Percentiles rank a stretch among this genome's conserved stretches.
These are phyloP conservation scores for Gulo gulo DNA, from an alignment of 2,113 vertebrate species.

Conservation along the genomic window DNA sequence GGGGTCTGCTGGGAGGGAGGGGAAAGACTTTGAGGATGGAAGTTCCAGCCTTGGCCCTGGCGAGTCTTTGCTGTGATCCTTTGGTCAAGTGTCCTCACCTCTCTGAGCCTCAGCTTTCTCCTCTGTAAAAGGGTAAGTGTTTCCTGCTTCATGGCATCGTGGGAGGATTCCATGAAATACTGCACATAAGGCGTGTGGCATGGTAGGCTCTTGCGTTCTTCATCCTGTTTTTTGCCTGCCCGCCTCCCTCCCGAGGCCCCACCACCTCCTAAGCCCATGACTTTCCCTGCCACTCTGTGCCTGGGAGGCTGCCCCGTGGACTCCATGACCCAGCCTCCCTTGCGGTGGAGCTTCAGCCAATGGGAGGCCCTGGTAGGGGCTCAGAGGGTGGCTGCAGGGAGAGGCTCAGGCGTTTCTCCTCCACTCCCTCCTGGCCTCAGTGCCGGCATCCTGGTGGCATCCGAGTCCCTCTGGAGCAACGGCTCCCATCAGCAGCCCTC, in stretches of 20 bases:
- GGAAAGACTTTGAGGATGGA: not conserved
- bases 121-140: not conserved
- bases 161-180: not conserved
- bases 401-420: no score
- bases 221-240: not conserved
- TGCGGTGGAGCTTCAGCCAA: not conserved
- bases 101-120: not conserved
- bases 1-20: not conserved
- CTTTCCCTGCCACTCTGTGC: not conserved
- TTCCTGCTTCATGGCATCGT: not conserved
- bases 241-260: not conserved
- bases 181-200: rapidly evolving
- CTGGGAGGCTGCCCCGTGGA: not conserved
- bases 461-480: not conserved
- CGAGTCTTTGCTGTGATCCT: not conserved
- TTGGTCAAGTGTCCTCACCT: not conserved
- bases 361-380: no score
- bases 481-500: not conserved
- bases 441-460: rapidly evolving
- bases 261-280: not conserved
- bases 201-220: rapidly evolving
- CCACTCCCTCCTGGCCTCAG: not conserved
- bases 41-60: not conserved
- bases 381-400: not conserved
- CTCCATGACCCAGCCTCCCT: not conserved